A percentile compares a stretch with the other conserved stretches of the same genome.
phyloP scores from a whole-genome alignment of 2,113 vertebrate genomes.

The Rousettus leschenaultii region DNA sequence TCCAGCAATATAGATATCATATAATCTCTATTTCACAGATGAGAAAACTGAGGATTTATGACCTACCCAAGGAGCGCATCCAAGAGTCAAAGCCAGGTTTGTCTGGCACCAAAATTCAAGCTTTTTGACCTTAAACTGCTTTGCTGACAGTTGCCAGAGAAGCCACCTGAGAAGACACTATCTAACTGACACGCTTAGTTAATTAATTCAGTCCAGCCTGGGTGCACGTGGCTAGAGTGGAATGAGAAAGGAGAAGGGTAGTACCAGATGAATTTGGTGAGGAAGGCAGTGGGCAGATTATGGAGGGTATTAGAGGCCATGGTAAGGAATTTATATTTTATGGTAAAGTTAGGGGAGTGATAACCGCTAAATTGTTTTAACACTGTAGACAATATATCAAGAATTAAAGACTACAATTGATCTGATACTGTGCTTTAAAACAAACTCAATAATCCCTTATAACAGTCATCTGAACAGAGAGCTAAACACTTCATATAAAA shows the following conservation, averaged over 20 bases:
- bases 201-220: neutral
- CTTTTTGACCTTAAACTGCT: neutral
- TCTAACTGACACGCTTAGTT: neutral
- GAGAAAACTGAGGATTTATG: neutral
- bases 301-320: neutral
- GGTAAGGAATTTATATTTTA: neutral
- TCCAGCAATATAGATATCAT: neutral
- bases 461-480: neutral
- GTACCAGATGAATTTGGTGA: neutral
- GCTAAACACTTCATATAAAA: neutral
- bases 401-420: neutral
- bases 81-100: neutral
- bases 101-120: neutral
- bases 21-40: neutral
- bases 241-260: neutral
- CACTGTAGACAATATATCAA: neutral
- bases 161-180: neutral
- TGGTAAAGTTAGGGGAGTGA: neutral
- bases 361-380: neutral
- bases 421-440: neutral
- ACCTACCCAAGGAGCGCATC: neutral
- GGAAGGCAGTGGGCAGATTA: neutral
- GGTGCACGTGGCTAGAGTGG: neutral
- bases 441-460: neutral
- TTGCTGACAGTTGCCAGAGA: neutral